Conservation (phyloP, 2,113 vertebrate species). For the Bufo gargarizans region DNA sequence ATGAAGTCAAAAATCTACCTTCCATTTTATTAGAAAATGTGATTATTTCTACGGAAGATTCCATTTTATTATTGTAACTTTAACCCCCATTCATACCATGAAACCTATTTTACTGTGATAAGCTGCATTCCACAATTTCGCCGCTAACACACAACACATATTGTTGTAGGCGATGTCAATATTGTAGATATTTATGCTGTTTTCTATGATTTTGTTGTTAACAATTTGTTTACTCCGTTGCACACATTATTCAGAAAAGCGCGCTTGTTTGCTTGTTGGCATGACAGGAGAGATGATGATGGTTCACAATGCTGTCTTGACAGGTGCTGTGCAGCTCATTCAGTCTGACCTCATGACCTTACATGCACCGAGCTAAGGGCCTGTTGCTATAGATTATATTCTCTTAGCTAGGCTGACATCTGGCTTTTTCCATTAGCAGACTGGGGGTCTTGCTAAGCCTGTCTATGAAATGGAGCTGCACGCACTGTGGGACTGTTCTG, state of each 20-base stretch:
- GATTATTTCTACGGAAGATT: no score
- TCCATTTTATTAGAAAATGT: no score
- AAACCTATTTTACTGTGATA: no score
- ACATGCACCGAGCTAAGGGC: constrained; percentile 26
- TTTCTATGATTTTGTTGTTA: not conserved
- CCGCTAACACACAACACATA: not conserved
- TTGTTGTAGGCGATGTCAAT: not conserved
- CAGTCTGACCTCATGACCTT: not conserved
- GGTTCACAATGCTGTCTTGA: constrained; percentile 17
- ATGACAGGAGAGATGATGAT: not conserved
- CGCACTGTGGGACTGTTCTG: not conserved
- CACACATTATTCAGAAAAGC: not conserved
- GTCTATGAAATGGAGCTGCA: not conserved
- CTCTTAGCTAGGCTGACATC: constrained; percentile 6
- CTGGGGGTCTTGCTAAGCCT: not conserved
- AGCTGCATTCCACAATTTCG: no score
- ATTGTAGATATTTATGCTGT: not conserved
- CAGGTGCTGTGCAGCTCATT: constrained; percentile 6
- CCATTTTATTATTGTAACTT: no score
- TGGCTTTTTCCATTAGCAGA: constrained; percentile 1
- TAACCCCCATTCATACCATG: no score
- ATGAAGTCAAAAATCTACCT: no score
- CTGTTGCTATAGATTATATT: constrained; percentile 10
- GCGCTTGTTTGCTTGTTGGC: not conserved
- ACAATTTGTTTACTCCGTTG: not conserved